Evolutionary conservation across 1,140 invertebrate species (phyloP).

Genomic region (Solen grandis): DNA sequence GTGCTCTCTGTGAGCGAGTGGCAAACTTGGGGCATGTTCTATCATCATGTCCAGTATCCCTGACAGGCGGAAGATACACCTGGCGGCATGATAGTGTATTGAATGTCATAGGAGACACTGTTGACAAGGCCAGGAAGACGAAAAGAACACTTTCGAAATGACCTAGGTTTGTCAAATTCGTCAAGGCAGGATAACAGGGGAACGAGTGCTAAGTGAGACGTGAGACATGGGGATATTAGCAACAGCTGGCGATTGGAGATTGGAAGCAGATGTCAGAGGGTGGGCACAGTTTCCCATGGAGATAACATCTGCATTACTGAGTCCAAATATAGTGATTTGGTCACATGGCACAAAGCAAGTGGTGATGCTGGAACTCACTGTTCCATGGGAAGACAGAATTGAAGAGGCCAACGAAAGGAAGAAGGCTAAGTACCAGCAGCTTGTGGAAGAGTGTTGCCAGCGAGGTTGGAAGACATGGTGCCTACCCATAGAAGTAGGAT

Average conservation of each 20-base stretch:
- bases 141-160: background rate
- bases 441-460: slow-evolving; percentile 10
- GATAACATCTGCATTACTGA: background rate
- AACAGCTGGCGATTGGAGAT: slow-evolving; percentile 30
- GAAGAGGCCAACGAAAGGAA: no score
- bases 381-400: no score
- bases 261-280: slow-evolving; percentile 16
- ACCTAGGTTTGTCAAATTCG: background rate
- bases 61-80: background rate
- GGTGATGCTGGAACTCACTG: no score
- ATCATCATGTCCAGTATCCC: background rate
- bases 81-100: slow-evolving; percentile 31
- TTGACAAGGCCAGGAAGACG: slow-evolving; percentile 6
- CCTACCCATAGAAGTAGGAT: slow-evolving; percentile 44
- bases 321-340: slow-evolving; percentile 51
- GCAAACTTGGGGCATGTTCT: slow-evolving; percentile 20
- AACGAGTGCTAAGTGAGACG: background rate
- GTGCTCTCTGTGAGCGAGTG: slow-evolving; percentile 12
- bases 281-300: no score
- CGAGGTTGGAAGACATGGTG: slow-evolving; percentile 38
- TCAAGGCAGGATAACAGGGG: background rate
- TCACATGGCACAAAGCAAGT: slow-evolving; percentile 5
- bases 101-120: background rate
- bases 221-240: slow-evolving; percentile 15
- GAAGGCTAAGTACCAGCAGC: slow-evolving; percentile 42